These are phyloP conservation scores for Montipora efflorescens DNA, from an alignment of 64 coral and sea anemone species.

Conservation along the genomic window DNA sequence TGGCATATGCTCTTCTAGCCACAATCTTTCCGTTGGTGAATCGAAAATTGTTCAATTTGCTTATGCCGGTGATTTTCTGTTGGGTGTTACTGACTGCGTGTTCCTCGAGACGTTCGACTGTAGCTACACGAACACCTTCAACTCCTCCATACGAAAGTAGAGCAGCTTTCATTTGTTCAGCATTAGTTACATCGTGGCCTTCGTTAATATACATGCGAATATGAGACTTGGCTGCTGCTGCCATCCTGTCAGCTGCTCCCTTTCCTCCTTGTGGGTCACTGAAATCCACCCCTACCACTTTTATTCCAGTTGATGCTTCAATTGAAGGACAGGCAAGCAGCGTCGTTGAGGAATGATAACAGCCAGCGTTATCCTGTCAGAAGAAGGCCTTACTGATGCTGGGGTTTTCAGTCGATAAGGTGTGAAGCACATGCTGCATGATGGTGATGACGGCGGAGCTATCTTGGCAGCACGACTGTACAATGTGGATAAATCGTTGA, in stretches of 20 bases:
- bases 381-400: neutral
- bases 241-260: conserved; percentile 18
- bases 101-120: neutral
- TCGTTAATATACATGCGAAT: neutral
- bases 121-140: neutral
- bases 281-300: conserved; percentile 31
- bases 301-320: conserved; percentile 7
- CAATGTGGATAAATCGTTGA: neutral
- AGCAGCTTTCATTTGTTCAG: conserved; percentile 8
- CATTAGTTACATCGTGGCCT: neutral
- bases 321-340: conserved; percentile 15
- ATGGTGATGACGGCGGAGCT: neutral
- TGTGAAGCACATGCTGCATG: neutral
- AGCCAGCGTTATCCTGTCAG: conserved; percentile 10
- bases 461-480: neutral
- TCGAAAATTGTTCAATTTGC: conserved; percentile 52
- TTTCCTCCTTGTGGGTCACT: conserved; percentile 68
- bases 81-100: neutral
- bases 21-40: conserved; percentile 39
- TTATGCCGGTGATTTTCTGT: conserved; percentile 5
- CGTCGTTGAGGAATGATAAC: conserved; percentile 40
- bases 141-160: neutral
- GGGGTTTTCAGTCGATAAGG: neutral
- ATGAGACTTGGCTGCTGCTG: conserved; percentile 44
- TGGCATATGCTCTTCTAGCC: conserved; percentile 41